Conservation (phyloP, 2,888 invertebrate genomes). For the Asteroscopus sphinx region DNA sequence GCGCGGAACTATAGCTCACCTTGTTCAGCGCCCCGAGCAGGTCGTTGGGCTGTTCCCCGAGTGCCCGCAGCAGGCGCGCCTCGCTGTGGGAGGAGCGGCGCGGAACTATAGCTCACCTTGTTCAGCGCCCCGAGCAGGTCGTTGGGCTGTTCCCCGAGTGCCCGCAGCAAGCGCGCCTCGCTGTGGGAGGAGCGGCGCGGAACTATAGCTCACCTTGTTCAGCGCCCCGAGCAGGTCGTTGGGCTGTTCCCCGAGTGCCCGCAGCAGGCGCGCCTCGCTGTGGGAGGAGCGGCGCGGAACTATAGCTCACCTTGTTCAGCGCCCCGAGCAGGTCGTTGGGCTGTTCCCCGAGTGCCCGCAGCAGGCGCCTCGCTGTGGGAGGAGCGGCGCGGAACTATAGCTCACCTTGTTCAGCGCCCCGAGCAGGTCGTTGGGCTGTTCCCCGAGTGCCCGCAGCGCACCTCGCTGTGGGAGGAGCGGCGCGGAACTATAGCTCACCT, state of each 20-base stretch:
- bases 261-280: no score
- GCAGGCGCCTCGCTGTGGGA: no score
- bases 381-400: no score
- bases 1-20: no score
- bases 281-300: no score
- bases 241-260: background rate
- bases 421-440: background rate
- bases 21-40: slow-evolving; percentile 4
- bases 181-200: no score
- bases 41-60: slow-evolving; percentile 4
- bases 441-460: background rate
- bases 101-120: slow-evolving; percentile 91
- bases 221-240: background rate
- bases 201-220: background rate
- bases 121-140: slow-evolving; percentile 67
- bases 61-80: slow-evolving; percentile 86
- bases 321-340: slow-evolving; percentile 1
- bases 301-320: background rate
- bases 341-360: background rate
- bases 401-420: background rate
- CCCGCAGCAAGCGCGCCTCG: slow-evolving; percentile 83
- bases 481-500: no score
- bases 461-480: no score
- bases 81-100: no score
- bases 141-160: slow-evolving; percentile 31